These are phyloP conservation scores for Bostrychus sinensis DNA, from an alignment of 2,113 vertebrate genomes.

Conservation along the genomic window DNA sequence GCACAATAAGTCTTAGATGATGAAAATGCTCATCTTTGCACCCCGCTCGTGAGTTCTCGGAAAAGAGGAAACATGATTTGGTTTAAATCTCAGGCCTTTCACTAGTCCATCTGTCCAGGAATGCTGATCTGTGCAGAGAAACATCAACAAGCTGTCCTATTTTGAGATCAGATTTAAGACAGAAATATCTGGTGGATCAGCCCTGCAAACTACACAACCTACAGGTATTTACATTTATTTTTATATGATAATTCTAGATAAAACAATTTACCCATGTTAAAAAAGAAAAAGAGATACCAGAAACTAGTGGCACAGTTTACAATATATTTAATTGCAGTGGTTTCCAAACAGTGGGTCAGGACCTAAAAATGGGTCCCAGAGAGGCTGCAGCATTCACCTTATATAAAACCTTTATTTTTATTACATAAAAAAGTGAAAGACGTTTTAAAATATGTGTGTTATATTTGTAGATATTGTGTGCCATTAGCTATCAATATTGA, in stretches of 20 bases:
- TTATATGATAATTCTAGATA: background rate
- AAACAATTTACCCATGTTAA: too few species aligned
- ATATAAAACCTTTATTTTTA: too few species aligned
- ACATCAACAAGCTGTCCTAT: conserved; percentile 1
- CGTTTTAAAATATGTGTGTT: too few species aligned
- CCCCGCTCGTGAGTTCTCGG: conserved; percentile 43
- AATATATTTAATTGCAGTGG: too few species aligned
- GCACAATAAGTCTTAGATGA: conserved; percentile 31
- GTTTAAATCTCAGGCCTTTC: conserved; percentile 73
- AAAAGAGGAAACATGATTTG: conserved; percentile 78
- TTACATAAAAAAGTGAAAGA: too few species aligned
- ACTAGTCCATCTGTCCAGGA: conserved; percentile 26
- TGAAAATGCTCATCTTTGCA: conserved; percentile 72
- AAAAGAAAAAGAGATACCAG: too few species aligned
- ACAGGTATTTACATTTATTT: conserved; percentile 56
- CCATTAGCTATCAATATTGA: too few species aligned
- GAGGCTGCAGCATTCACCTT: too few species aligned
- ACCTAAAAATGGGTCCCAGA: too few species aligned
- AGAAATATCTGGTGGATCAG: background rate
- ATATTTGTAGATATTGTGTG: too few species aligned
- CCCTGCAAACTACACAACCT: conserved; percentile 2
- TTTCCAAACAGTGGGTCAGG: too few species aligned
- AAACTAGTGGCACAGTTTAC: too few species aligned
- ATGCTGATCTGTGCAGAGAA: conserved; percentile 27
- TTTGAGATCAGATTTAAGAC: conserved; percentile 4